Conservation (phyloP, 2,797 vertebrate genomes). For the Enteromius fasciolatus region DNA sequence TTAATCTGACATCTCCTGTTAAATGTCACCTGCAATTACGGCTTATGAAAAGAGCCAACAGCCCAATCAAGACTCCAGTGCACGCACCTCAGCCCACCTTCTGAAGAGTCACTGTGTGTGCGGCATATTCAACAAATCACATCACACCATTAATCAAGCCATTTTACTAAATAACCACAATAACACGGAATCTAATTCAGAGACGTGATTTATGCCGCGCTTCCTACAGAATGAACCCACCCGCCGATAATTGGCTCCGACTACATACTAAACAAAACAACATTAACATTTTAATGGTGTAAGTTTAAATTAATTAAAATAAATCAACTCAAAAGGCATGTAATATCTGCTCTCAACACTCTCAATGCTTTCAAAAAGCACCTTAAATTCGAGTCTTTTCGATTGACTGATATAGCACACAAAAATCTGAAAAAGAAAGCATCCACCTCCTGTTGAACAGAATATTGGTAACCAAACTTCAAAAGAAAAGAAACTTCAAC, state of each 20-base stretch:
- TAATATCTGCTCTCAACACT: not conserved
- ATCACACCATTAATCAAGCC: slow-evolving; percentile 36
- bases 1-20: slow-evolving; percentile 69
- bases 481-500: too few species aligned
- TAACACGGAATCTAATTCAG: not conserved
- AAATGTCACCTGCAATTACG: slow-evolving; percentile 73
- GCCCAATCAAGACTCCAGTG: slow-evolving; percentile 61
- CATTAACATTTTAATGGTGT: slow-evolving; percentile 1
- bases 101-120: not conserved
- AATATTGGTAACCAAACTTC: not conserved
- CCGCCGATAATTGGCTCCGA: slow-evolving; percentile 3
- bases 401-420: not conserved
- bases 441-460: not conserved
- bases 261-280: slow-evolving; percentile 15
- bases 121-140: slow-evolving; percentile 4
- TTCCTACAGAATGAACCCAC: not conserved
- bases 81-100: slow-evolving; percentile 47
- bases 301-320: not conserved
- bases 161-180: slow-evolving; percentile 28
- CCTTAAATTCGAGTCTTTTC: not conserved
- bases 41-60: slow-evolving; percentile 61
- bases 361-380: not conserved
- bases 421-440: not conserved
- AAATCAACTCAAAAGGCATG: not conserved
- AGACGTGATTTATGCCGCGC: not conserved